Evolutionary conservation across 2,113 vertebrate species (phyloP).

Genomic region (Heterotilapia buettikoferi): DNA sequence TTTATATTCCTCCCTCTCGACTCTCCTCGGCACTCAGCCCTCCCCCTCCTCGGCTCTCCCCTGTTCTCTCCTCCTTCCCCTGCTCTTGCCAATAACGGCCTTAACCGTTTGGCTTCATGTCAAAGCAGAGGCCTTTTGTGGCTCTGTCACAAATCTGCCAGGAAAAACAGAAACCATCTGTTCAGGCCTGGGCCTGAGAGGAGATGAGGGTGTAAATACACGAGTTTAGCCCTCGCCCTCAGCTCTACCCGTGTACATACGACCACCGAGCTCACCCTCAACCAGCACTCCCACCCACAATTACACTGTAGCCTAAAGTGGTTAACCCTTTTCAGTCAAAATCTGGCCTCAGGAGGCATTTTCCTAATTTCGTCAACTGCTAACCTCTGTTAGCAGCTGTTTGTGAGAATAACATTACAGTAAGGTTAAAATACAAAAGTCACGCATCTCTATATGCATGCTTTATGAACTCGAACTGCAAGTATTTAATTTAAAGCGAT

Average conservation of each 20-base stretch:
- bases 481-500: background rate
- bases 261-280: conserved; percentile 36
- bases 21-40: conserved; percentile 24
- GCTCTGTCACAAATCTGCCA: conserved; percentile 78
- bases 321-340: background rate
- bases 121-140: conserved; percentile 76
- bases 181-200: conserved; percentile 55
- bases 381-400: background rate
- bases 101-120: conserved; percentile 74
- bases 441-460: background rate
- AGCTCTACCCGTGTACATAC: conserved; percentile 26
- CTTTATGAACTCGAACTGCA: background rate
- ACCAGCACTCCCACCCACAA: conserved; percentile 5
- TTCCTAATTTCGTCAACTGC: background rate
- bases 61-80: conserved; percentile 56
- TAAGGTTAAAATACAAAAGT: background rate
- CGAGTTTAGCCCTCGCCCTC: conserved; percentile 56
- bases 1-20: conserved; percentile 26
- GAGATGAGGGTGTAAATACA: conserved; percentile 60
- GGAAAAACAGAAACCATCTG: conserved; percentile 82
- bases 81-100: conserved; percentile 72
- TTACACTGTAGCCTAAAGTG: background rate
- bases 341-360: background rate
- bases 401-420: background rate
- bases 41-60: conserved; percentile 36